Percentiles rank a stretch among this genome's conserved stretches.
Evolutionary conservation across 2,113 vertebrate species (phyloP).

Genomic region (Corydoras maculifer): DNA sequence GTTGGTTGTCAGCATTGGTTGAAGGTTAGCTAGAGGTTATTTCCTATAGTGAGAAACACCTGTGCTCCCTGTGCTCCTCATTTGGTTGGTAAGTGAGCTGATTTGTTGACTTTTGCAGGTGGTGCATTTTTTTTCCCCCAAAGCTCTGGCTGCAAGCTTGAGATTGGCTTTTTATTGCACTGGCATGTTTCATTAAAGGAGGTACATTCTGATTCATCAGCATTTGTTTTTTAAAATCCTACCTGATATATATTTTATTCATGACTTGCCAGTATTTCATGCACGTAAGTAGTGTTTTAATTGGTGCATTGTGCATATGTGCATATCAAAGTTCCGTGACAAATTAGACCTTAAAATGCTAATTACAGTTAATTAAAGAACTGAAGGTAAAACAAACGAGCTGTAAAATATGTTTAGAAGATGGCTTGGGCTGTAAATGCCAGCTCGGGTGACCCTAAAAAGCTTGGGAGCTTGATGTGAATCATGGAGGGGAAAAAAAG

Average conservation of each 20-base stretch:
- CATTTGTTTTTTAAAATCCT: no score
- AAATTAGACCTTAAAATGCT: neutral
- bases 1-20: slow-evolving; percentile 30
- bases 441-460: slow-evolving; percentile 17
- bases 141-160: neutral
- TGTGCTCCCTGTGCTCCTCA: slow-evolving; percentile 36
- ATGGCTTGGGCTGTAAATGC: slow-evolving; percentile 16
- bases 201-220: no score
- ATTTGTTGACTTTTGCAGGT: slow-evolving; percentile 30
- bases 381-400: slow-evolving; percentile 17
- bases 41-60: slow-evolving; percentile 40
- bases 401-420: slow-evolving; percentile 10
- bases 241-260: no score
- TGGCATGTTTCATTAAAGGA: neutral
- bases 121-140: slow-evolving; percentile 10
- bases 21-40: slow-evolving; percentile 39
- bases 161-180: neutral
- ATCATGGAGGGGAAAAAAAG: slow-evolving; percentile 34
- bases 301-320: no score
- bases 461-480: slow-evolving; percentile 19
- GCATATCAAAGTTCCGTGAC: neutral
- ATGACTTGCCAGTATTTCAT: no score
- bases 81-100: neutral
- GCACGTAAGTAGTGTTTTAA: no score
- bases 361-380: slow-evolving; percentile 1